phyloP scores from a whole-genome alignment of 2,797 vertebrate species.

The Mastacembelus armatus region DNA sequence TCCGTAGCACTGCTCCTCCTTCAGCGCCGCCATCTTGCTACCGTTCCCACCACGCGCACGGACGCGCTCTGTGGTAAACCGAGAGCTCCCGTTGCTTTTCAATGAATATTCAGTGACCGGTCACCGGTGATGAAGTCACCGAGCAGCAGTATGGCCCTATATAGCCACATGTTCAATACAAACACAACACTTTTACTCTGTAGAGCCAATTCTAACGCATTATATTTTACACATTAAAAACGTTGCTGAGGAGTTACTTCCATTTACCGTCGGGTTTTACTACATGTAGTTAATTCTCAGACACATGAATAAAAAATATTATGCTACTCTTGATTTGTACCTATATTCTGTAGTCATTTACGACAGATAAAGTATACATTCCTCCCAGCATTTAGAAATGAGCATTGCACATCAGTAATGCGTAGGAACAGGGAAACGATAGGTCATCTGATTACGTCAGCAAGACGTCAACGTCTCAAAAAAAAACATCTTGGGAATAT shows the following conservation, averaged over 20 bases:
- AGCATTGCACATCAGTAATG: conserved; percentile 17
- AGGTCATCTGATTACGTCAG: conserved; percentile 77
- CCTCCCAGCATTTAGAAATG: background rate
- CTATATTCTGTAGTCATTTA: background rate
- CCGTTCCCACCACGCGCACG: conserved; percentile 85
- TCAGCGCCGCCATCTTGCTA: conserved; percentile 99
- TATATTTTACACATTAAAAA: background rate
- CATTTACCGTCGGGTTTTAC: background rate
- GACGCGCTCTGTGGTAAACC: conserved; percentile 78
- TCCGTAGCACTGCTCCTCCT: conserved; percentile 96
- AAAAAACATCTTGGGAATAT: conserved; percentile 47
- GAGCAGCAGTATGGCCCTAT: conserved; percentile 21
- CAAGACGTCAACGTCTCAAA: conserved; percentile 70
- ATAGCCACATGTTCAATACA: conserved; percentile 1
- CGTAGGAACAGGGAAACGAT: conserved; percentile 66
- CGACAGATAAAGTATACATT: background rate
- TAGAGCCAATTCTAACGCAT: too few species aligned
- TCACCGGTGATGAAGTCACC: conserved; percentile 55
- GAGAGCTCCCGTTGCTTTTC: conserved; percentile 73
- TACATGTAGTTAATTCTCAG: background rate
- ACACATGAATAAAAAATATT: background rate
- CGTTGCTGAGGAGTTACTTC: background rate
- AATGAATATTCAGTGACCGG: conserved; percentile 86
- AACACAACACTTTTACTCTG: background rate
- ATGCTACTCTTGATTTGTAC: background rate